Evolutionary conservation across 2,888 invertebrate species (phyloP), one percentile per base, ranked within the genome.

Genomic region (Polylopha cassiicola): DNA sequence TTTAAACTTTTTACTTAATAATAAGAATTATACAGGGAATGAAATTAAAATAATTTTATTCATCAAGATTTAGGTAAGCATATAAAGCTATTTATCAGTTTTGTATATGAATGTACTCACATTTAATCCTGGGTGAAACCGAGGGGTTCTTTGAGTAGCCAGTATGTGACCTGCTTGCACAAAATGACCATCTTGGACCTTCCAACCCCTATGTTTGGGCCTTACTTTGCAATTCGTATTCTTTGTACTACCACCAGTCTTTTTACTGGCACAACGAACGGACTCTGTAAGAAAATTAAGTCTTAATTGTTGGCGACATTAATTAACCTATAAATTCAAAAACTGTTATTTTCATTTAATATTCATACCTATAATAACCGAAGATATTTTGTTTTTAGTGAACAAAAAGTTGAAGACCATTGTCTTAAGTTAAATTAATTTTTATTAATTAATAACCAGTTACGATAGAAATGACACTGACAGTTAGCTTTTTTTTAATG

Each of bases 111-210:
- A 6, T 18, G 7, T 14, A 69, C 84, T 73, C 73, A 94, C 94
- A 80, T 94, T 90, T 37, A 94, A 69, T 5, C 94, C 94, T 4
- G 95, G 94, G 74, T 94, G 94, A 65, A 93, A 95, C 37, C 94
- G 84, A 0, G 91, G 76, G 2, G 73, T 89, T 32, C 87, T 74
- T 68, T 95, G 95, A 0, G 90, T 89, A 0, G 82, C 94, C 41
- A 95, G 61, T 53, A 92, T 88, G 30, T 89, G 89, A 21, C 93
- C 93, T 5, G 86, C 69, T 29, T 89, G 75, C 2, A 94, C 94
- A 43, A 53, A 60, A 51, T 86, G 73, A 0, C 93, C 92, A 58
- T 94, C 92, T 54, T 91, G 90, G n/a, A 89, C 89, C 55, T 89
- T 91, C 89, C 91, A 91, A 0, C 93, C 93, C 62, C 94, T 87